A percentile compares a stretch with the other conserved stretches of the same genome.
phyloP scores from a whole-genome alignment of 2,888 invertebrate genomes.

The Azorinus chamasolen region DNA sequence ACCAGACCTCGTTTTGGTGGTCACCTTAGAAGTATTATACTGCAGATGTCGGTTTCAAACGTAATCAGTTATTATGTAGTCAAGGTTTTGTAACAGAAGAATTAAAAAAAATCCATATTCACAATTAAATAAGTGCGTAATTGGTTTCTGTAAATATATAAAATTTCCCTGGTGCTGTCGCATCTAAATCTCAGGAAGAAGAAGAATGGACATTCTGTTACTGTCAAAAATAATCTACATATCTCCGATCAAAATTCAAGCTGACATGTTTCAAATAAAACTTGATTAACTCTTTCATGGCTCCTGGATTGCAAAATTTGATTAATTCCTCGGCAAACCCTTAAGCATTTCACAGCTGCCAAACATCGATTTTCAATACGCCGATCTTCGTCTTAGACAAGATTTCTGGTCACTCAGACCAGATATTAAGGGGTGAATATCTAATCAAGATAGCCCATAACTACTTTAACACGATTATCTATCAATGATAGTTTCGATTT shows the following conservation, averaged over 20 bases:
- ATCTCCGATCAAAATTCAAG: conserved; percentile 8
- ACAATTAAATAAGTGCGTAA: too few relatives aligned
- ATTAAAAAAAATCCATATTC: too few relatives aligned
- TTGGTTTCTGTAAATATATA: too few relatives aligned
- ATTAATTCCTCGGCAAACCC: conserved; percentile 48
- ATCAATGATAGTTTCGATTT: conserved; percentile 12
- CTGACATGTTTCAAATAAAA: conserved; percentile 33
- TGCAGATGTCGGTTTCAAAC: too few relatives aligned
- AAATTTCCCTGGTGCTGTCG: too few relatives aligned
- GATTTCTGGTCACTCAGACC: conserved; percentile 44
- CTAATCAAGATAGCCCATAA: neutral
- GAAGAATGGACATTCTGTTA: too few relatives aligned
- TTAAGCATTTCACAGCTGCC: conserved; percentile 26
- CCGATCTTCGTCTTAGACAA: conserved; percentile 22
- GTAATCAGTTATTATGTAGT: too few relatives aligned
- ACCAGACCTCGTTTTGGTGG: too few relatives aligned
- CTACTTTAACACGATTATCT: conserved; percentile 2
- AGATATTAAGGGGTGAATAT: conserved; percentile 24
- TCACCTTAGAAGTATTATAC: too few relatives aligned
- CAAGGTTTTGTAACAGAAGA: too few relatives aligned
- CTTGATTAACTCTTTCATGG: conserved; percentile 42
- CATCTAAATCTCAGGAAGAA: too few relatives aligned
- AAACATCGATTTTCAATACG: conserved; percentile 55
- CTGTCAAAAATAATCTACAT: too few relatives aligned
- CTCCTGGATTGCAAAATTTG: conserved; percentile 28